Evolutionary conservation across 2,888 invertebrate species (phyloP).

Genomic region (Diplazon laetatorius): DNA sequence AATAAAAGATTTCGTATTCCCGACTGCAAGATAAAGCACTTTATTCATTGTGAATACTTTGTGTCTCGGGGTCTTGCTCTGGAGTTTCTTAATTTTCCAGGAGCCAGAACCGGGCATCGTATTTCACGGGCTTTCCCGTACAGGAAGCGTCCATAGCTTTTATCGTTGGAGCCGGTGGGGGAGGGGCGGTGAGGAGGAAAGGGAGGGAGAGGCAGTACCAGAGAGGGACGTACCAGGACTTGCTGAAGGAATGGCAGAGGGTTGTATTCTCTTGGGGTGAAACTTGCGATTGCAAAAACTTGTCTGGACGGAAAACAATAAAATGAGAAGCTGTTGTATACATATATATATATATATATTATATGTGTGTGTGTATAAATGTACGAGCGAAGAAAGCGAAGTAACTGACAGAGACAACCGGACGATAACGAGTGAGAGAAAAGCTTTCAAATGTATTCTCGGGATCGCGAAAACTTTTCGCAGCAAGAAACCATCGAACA

Average conservation of each 20-base stretch:
- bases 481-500: slow-evolving; percentile 40
- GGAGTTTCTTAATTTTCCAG: slow-evolving; percentile 58
- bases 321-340: slow-evolving; percentile 62
- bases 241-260: slow-evolving; percentile 53
- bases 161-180: slow-evolving; percentile 54
- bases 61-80: slow-evolving; percentile 29
- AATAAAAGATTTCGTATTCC: slow-evolving; percentile 22
- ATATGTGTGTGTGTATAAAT: slow-evolving; percentile 47
- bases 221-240: slow-evolving; percentile 40
- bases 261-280: slow-evolving; percentile 48
- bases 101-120: slow-evolving; percentile 45
- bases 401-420: slow-evolving; percentile 18
- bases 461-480: slow-evolving; percentile 35
- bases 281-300: slow-evolving; percentile 77
- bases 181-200: no score
- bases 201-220: no score
- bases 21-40: slow-evolving; percentile 34
- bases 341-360: slow-evolving; percentile 48
- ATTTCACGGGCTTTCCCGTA: slow-evolving; percentile 62
- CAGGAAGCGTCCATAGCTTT: slow-evolving; percentile 68
- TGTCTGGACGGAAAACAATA: slow-evolving; percentile 72
- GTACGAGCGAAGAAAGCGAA: slow-evolving; percentile 29
- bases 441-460: slow-evolving; percentile 46
- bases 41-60: slow-evolving; percentile 51
- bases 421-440: slow-evolving; percentile 33